phyloP scores from a whole-genome alignment of 2,888 invertebrate species.

The Mesochorus sp. region DNA sequence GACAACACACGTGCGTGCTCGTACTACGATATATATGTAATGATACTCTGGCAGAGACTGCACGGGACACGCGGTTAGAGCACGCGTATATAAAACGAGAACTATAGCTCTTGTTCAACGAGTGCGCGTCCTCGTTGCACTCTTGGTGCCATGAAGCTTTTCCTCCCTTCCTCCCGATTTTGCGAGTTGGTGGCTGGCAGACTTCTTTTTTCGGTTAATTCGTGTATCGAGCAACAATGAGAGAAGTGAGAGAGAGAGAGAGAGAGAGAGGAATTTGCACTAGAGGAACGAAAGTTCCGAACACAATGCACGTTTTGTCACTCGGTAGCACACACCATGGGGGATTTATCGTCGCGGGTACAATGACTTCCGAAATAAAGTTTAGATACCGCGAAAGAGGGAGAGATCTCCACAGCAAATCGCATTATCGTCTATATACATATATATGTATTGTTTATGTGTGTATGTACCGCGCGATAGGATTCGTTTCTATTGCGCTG shows the following conservation, averaged over 20 bases:
- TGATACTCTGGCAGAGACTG: slow-evolving; percentile 20
- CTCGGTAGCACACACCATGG: slow-evolving; percentile 24
- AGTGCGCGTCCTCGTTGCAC: slow-evolving; percentile 24
- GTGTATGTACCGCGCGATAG: slow-evolving; percentile 30
- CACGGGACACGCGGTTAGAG: slow-evolving; percentile 33
- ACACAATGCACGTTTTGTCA: slow-evolving; percentile 63
- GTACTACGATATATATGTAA: slow-evolving; percentile 9
- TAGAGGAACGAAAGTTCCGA: slow-evolving; percentile 28
- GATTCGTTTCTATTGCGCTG: slow-evolving; percentile 51
- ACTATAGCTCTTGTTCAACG: too few relatives aligned
- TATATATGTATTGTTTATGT: too few relatives aligned
- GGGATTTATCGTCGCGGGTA: slow-evolving; percentile 62
- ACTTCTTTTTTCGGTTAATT: slow-evolving; percentile 37
- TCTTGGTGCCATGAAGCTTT: slow-evolving; percentile 6
- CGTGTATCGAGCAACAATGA: slow-evolving; percentile 2
- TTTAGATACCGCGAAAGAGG: slow-evolving; percentile 45
- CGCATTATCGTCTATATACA: slow-evolving; percentile 49
- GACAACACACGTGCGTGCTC: slow-evolving; percentile 51
- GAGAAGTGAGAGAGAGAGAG: background rate
- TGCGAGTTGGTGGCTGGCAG: background rate
- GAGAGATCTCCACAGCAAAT: slow-evolving; percentile 39
- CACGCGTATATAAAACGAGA: slow-evolving; percentile 47
- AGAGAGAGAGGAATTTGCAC: background rate
- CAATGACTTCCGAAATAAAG: slow-evolving; percentile 66
- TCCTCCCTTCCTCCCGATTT: background rate